These are phyloP conservation scores for Mongoloraphidia duomilia DNA, from an alignment of 2,888 invertebrate genomes.

Conservation along the genomic window DNA sequence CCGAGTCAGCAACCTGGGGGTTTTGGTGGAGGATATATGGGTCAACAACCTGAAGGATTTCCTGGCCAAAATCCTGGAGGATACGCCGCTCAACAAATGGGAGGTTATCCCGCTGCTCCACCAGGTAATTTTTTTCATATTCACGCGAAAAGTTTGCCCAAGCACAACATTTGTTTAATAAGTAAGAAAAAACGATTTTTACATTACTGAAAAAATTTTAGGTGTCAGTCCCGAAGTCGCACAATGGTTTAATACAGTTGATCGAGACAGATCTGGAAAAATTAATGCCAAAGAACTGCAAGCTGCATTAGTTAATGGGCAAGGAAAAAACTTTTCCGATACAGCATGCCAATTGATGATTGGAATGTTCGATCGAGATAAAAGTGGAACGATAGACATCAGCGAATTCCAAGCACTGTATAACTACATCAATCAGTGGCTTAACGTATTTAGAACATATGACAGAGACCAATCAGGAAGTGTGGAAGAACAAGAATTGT, in stretches of 20 bases:
- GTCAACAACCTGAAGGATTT: background rate
- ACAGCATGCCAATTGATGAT: conserved; percentile 79
- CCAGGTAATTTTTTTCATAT: too few relatives aligned
- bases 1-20: too few relatives aligned
- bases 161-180: background rate
- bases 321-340: conserved; percentile 71
- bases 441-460: conserved; percentile 68
- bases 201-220: conserved; percentile 14
- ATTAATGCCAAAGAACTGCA: conserved; percentile 65
- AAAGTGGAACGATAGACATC: conserved; percentile 69
- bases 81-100: background rate
- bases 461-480: conserved; percentile 75
- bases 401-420: conserved; percentile 76
- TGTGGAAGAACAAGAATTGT: conserved; percentile 67
- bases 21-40: background rate
- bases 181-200: background rate
- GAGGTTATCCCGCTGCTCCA: background rate
- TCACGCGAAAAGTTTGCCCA: too few relatives aligned
- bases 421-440: conserved; percentile 80
- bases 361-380: conserved; percentile 78
- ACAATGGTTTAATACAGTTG: conserved; percentile 74
- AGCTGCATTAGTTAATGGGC: conserved; percentile 69
- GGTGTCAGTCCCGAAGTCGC: conserved; percentile 56
- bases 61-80: conserved; percentile 1
- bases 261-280: conserved; percentile 68